Base-by-base conservation (phyloP, 2,113 vertebrate genomes). In the Erpornis zantholeuca region DNA sequence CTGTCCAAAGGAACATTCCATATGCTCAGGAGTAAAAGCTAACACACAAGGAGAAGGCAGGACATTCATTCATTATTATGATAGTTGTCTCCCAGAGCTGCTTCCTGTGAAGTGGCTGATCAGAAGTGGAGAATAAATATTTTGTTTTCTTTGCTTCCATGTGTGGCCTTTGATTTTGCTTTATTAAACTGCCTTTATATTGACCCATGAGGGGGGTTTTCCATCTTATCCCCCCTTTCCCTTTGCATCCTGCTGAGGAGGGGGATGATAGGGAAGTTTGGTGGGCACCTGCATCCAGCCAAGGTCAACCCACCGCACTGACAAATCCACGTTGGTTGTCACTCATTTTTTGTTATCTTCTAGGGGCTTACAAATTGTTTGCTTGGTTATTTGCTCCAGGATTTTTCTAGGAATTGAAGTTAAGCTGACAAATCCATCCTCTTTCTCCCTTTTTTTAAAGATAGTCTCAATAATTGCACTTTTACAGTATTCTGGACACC, bases 271-370 rank as follows among this genome's bases (percentile, higher is more conserved):
- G 40, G 19, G 23, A 57, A 35, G 40, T 44, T 57, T 89, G 59
- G 36, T 72, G 64, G 59, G 53, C 52, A 40, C 27, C 40, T 81
- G 22, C 10, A 25, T 35, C 33, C 64, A 61, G 52, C 25, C 42
- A 72, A 47, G 75, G 89, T 82, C 75, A 92, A 72, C 75, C 15
- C 42, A 61, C 29, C 81, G 50, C n/a, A 45, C 50, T 83, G 88
- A 92, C 71, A 96, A 94, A 93, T 92, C 82, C 71, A 17, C 73
- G 88, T 18, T 77, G 76, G 54, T 76, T 95, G 94, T 96, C 95
- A 93, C 68, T 96, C 88, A 94, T 94, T 93, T 92, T 95, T 96
- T 88, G 79, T 88, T 95, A 90, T 86, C 88, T 96, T 69, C 79
- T 53, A 66, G 29, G 52, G 47, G 71, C 88, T 97, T 95, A 96